A percentile compares a stretch with the other conserved stretches of the same genome.
Evolutionary conservation across 2,113 vertebrate genomes (phyloP).

Genomic region (Nothoprocta pentlandii): DNA sequence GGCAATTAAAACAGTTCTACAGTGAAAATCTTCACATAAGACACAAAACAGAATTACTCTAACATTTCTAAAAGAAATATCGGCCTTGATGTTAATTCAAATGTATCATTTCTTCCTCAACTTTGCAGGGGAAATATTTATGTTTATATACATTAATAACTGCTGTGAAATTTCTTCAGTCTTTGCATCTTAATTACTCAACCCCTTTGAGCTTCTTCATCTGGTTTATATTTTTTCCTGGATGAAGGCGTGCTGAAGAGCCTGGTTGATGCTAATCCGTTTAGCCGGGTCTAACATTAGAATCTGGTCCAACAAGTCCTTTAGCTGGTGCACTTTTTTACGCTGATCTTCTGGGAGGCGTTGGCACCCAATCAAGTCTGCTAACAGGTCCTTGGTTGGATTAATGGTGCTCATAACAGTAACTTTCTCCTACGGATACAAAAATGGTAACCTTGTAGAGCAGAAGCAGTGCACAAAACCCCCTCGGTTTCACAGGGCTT

Average conservation of each 20-base stretch:
- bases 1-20: constrained; percentile 87
- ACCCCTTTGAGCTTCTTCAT: constrained; percentile 85
- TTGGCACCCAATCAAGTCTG: constrained; percentile 96
- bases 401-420: constrained; percentile 99
- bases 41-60: constrained; percentile 85
- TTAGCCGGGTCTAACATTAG: constrained; percentile 99
- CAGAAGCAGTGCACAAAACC: background rate
- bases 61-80: constrained; percentile 88
- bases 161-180: constrained; percentile 87
- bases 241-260: constrained; percentile 97
- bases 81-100: constrained; percentile 85
- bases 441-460: constrained; percentile 63
- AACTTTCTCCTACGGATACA: constrained; percentile 93
- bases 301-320: constrained; percentile 97
- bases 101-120: constrained; percentile 87
- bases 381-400: constrained; percentile 97
- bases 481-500: background rate
- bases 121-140: constrained; percentile 88
- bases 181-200: constrained; percentile 86
- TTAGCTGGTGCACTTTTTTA: constrained; percentile 99
- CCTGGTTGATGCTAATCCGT: constrained; percentile 99
- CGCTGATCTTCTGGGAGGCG: constrained; percentile 98
- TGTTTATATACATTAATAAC: constrained; percentile 89
- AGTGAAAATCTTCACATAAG: constrained; percentile 84
- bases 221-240: constrained; percentile 95